Evolutionary conservation across 2,113 vertebrate species (phyloP).

Genomic region (Peromyscus leucopus): DNA sequence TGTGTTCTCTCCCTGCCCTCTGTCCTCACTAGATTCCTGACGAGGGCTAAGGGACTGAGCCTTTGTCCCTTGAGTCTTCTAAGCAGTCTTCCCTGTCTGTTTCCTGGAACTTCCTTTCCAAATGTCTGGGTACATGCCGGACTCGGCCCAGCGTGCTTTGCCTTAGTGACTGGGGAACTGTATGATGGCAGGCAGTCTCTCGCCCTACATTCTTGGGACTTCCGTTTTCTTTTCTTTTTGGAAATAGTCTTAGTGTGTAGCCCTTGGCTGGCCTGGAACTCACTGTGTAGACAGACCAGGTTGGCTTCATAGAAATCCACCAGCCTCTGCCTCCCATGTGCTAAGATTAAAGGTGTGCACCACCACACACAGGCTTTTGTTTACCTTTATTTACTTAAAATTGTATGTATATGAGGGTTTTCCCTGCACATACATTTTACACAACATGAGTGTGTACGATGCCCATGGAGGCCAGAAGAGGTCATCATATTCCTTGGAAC

Average conservation of each 20-base stretch:
- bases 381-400: not conserved
- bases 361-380: not conserved
- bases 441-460: not conserved
- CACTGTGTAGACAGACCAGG: not conserved
- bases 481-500: not conserved
- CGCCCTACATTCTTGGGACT: not conserved
- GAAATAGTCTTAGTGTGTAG: not conserved
- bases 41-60: not conserved
- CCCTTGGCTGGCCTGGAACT: not conserved
- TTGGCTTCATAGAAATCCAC: not conserved
- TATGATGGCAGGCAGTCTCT: not conserved
- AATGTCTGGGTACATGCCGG: not conserved
- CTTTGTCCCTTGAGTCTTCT: not conserved
- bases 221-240: not conserved
- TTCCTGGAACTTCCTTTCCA: not conserved
- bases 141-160: not conserved
- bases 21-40: not conserved
- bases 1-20: not conserved
- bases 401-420: not conserved
- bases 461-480: not conserved
- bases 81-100: not conserved
- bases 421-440: not conserved
- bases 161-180: not conserved
- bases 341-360: not conserved
- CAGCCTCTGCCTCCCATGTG: not conserved